A percentile compares a stretch with the other conserved stretches of the same genome.
These are phyloP conservation scores for Alouatta caraya DNA, from an alignment of 2,797 vertebrate species.

Conservation along the genomic window DNA sequence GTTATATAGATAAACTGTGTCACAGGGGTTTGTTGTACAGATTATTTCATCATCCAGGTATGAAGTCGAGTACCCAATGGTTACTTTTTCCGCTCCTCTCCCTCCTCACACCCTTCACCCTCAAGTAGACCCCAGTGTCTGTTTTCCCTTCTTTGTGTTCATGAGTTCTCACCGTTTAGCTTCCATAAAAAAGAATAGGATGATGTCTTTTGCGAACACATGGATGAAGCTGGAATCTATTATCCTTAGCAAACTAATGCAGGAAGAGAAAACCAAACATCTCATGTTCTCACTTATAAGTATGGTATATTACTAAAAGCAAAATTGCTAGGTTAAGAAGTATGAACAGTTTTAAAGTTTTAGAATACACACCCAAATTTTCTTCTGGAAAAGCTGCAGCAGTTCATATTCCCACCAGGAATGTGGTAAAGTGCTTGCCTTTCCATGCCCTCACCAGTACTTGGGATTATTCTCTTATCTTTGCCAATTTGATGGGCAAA, in stretches of 20 bases:
- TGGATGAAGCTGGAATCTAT: background rate
- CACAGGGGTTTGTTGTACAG: background rate
- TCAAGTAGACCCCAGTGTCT: background rate
- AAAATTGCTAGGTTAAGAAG: background rate
- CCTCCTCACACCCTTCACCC: background rate
- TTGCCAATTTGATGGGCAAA: slow-evolving; percentile 22
- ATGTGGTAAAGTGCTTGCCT: background rate
- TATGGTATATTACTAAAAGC: background rate
- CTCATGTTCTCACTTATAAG: background rate
- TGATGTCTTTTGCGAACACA: background rate
- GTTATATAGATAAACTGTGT: background rate
- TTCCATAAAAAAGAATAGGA: background rate
- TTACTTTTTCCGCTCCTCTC: background rate
- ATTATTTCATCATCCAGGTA: background rate
- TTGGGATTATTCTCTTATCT: slow-evolving; percentile 10
- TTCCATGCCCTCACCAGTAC: background rate
- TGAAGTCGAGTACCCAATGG: background rate
- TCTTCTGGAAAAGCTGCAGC: background rate
- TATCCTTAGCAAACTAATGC: background rate
- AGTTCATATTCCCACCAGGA: background rate
- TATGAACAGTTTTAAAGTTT: background rate
- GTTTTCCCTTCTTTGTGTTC: background rate
- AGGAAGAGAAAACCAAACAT: background rate
- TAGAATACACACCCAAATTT: background rate
- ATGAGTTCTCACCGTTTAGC: background rate